These are phyloP conservation scores for Drosophila recens DNA, from an alignment of 2,888 invertebrate genomes.

Conservation along the genomic window DNA sequence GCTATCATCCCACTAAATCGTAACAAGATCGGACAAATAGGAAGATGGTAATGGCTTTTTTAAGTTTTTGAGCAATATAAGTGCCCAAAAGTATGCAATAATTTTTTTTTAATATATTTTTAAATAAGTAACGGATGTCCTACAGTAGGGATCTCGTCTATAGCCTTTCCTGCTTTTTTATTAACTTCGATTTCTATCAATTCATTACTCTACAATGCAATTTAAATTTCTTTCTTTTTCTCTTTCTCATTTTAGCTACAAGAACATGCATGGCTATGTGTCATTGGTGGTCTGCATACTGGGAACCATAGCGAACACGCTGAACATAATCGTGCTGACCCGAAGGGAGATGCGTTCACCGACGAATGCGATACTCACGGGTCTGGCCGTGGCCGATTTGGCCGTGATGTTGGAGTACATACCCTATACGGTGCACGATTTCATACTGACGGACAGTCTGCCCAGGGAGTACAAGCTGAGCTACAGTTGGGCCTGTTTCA, in stretches of 20 bases:
- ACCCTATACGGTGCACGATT: slow-evolving; percentile 93
- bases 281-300: slow-evolving; percentile 94
- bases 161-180: too few species aligned
- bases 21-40: too few species aligned
- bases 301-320: slow-evolving; percentile 95
- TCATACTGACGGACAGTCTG: slow-evolving; percentile 87
- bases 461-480: slow-evolving; percentile 86
- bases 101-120: too few species aligned
- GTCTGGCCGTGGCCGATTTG: slow-evolving; percentile 95
- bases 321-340: slow-evolving; percentile 96
- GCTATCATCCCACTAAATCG: too few species aligned
- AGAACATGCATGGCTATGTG: slow-evolving; percentile 92
- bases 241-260: slow-evolving; percentile 86
- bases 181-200: not conserved
- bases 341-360: slow-evolving; percentile 96
- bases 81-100: too few species aligned
- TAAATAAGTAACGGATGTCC: too few species aligned
- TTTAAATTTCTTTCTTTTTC: not conserved
- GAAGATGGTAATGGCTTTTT: too few species aligned
- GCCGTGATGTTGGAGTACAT: slow-evolving; percentile 98
- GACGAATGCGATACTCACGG: slow-evolving; percentile 96
- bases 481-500: slow-evolving; percentile 93
- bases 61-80: too few species aligned
- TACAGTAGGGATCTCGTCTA: too few species aligned
- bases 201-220: not conserved